Evolutionary conservation across 2,113 vertebrate genomes (phyloP).

Genomic region (Oncorhynchus tshawytscha): DNA sequence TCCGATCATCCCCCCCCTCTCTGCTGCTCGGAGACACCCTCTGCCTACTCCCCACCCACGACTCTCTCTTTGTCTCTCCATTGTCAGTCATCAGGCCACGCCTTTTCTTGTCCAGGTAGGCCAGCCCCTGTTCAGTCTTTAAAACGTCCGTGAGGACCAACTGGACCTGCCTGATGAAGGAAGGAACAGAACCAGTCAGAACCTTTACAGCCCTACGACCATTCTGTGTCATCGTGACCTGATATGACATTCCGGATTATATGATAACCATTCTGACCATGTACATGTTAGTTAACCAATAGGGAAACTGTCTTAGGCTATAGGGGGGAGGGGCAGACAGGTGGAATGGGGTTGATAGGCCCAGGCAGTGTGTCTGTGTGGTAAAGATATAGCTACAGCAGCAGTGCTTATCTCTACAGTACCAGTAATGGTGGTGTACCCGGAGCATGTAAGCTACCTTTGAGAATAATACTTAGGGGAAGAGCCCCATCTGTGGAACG

Average conservation of each 20-base stretch:
- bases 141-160: constrained; percentile 67
- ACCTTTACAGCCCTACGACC: background rate
- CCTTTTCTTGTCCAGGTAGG: constrained; percentile 46
- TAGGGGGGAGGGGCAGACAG: constrained; percentile 4
- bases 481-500: constrained; percentile 40
- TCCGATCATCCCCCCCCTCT: constrained; percentile 4
- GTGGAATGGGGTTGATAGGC: constrained; percentile 42
- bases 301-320: background rate
- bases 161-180: constrained; percentile 45
- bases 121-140: constrained; percentile 57
- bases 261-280: background rate
- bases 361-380: constrained; percentile 6
- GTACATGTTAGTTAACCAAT: constrained; percentile 22
- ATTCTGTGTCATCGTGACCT: background rate
- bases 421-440: background rate
- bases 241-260: background rate
- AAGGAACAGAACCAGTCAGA: constrained; percentile 21
- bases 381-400: constrained; percentile 43
- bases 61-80: background rate
- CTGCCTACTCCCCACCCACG: background rate
- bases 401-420: background rate
- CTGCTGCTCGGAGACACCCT: constrained; percentile 4
- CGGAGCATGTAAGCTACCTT: background rate
- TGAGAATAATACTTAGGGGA: background rate
- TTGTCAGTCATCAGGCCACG: background rate